These are phyloP conservation scores for Nerophis ophidion DNA, from an alignment of 2,113 vertebrate genomes.

Conservation along the genomic window DNA sequence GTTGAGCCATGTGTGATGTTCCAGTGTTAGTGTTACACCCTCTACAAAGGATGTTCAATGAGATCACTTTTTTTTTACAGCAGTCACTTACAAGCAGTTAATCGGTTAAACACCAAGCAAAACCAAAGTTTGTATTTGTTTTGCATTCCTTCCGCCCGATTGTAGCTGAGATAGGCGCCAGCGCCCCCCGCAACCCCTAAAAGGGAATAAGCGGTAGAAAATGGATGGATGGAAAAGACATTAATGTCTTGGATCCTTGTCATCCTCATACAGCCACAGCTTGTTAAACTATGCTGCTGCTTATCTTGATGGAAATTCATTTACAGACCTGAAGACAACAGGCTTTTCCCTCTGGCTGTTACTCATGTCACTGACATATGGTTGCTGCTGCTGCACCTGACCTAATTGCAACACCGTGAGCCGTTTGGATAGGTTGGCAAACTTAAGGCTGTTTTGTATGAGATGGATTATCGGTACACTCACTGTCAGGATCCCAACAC, in stretches of 20 bases:
- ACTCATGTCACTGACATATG: neutral
- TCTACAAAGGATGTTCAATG: neutral
- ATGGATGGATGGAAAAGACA: no score
- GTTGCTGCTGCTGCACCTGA: neutral
- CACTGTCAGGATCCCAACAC: no score
- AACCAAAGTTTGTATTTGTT: no score
- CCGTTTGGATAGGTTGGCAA: neutral
- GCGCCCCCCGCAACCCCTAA: no score
- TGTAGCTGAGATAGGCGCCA: no score
- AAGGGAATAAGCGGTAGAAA: no score
- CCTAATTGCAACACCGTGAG: neutral
- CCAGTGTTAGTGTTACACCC: neutral
- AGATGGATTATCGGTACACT: no score
- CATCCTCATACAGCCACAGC: neutral
- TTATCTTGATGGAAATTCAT: neutral
- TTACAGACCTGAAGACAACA: neutral
- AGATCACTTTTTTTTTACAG: neutral
- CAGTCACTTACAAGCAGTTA: no score
- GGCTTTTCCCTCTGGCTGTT: neutral
- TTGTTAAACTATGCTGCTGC: neutral
- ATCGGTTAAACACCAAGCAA: no score
- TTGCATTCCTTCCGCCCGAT: no score
- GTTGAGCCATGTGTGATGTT: constrained; percentile 10
- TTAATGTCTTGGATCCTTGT: neutral
- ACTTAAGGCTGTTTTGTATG: neutral